Evolutionary conservation across 2,797 vertebrate genomes (phyloP), one percentile per base, ranked within the genome.

Genomic region (Tapera naevia): DNA sequence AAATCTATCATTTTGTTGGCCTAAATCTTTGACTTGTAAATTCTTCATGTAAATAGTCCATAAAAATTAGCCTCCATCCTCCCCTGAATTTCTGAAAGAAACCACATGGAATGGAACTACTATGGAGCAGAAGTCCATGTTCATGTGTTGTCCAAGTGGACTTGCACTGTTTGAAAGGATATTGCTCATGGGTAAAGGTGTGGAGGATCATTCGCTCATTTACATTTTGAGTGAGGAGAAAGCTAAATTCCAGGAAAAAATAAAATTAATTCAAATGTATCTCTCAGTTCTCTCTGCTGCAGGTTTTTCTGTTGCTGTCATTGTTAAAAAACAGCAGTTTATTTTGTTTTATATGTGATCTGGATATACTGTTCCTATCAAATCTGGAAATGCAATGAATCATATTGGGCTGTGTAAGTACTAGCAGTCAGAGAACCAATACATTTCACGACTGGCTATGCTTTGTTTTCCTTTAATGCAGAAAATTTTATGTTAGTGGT

Each of bases 401-500:
- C 37, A 12, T 13, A 33, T 83, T 91, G 75, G 81, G 50, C 66
- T 80, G 53, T 48, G 22, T 33, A 32, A 65, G 61, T 71, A 53
- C 70, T 86, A 71, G 54, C 39, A 48, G 39, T 58, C 0, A 0
- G 45, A 71, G 94, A 96, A 92, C 61, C 45, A 71, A 69, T 32
- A 30, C 14, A 70, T 91, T 94, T 84, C 43, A 80, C 41, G 25
- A 83, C 78, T 67, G 67, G 50, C 18, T 95, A n/a, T 69, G 65
- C 25, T 71, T 92, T 84, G 51, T 74, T 94, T 96, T 91, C 48
- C 75, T 97, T 97, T 95, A 93, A 81, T 75, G 74, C 88, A 87
- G 84, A 91, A 93, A 89, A 95, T 97, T 97, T 96, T 88, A 76
- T 74, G 53, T 32, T 53, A 57, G 65, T 6, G 22, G 88, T 62